A percentile compares a stretch with the other conserved stretches of the same genome.
Evolutionary conservation across 2,888 invertebrate genomes (phyloP).

Genomic region (Malthinus seriepunctatus): DNA sequence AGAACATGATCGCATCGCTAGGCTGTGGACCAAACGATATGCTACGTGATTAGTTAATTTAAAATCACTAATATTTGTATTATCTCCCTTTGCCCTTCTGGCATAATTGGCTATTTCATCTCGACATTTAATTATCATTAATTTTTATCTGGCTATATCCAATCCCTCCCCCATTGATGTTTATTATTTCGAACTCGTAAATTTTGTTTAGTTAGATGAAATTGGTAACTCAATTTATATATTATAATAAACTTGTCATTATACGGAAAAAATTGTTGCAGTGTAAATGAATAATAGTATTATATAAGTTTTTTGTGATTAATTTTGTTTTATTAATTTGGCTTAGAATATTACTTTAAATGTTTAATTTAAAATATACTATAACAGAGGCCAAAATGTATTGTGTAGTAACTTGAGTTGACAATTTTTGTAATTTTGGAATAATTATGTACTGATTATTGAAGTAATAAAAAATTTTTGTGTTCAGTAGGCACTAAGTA

Average conservation of each 20-base stretch:
- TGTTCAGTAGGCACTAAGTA: constrained; percentile 38
- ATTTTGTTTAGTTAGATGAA: constrained; percentile 23
- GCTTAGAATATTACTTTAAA: constrained; percentile 4
- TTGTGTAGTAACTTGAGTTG: constrained; percentile 26
- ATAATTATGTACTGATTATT: constrained; percentile 26
- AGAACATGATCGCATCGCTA: constrained; percentile 97
- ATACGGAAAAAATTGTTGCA: constrained; percentile 10
- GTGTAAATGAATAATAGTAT: constrained; percentile 18
- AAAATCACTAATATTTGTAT: constrained; percentile 43
- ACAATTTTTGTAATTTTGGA: constrained; percentile 20
- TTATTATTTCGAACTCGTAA: constrained; percentile 20
- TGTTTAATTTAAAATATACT: constrained; percentile 17
- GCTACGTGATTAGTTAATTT: constrained; percentile 76
- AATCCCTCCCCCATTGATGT: constrained; percentile 21
- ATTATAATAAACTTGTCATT: constrained; percentile 12
- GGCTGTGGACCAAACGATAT: constrained; percentile 98
- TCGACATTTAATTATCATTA: constrained; percentile 35
- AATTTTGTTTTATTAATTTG: constrained; percentile 11
- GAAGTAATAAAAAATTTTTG: constrained; percentile 21
- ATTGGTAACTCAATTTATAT: constrained; percentile 23
- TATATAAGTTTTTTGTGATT: constrained; percentile 28
- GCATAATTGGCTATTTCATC: constrained; percentile 48
- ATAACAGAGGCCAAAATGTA: constrained; percentile 35
- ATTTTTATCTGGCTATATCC: constrained; percentile 25
- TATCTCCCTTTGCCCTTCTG: constrained; percentile 49